Evolutionary conservation across 2,888 invertebrate genomes (phyloP).

Genomic region (Cistogaster globosa): DNA sequence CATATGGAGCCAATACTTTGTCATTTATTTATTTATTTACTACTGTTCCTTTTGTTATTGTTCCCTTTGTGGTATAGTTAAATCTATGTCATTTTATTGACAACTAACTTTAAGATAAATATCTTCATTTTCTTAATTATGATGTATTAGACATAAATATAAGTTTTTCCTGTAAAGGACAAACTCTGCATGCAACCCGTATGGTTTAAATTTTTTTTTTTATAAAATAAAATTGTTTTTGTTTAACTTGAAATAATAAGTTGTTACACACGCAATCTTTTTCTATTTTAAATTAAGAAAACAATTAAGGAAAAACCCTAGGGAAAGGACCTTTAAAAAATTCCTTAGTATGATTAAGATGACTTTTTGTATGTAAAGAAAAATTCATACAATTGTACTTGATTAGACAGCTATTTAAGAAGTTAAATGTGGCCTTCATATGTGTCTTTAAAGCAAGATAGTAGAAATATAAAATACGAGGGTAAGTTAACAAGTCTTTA

Average conservation of each 20-base stretch:
- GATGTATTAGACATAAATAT: not conserved
- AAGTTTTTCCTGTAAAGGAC: not conserved
- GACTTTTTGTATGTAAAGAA: not conserved
- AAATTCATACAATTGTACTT: not conserved
- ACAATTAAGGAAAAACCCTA: not conserved
- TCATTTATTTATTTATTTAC: too few relatives aligned
- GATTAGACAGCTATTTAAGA: slow-evolving; percentile 4
- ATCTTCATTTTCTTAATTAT: not conserved
- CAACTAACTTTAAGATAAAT: not conserved
- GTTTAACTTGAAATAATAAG: not conserved
- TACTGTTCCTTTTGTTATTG: too few relatives aligned
- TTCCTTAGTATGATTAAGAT: slow-evolving; percentile 38
- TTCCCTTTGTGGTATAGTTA: too few relatives aligned
- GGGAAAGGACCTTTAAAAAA: slow-evolving; percentile 4
- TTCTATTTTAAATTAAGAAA: slow-evolving; percentile 26
- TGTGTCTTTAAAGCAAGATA: slow-evolving; percentile 42
- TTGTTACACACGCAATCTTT: slow-evolving; percentile 20
- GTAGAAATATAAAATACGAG: not conserved
- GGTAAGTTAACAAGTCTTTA: too few relatives aligned
- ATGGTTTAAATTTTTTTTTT: not conserved
- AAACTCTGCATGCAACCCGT: not conserved
- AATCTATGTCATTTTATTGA: not conserved
- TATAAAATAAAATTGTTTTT: slow-evolving; percentile 2
- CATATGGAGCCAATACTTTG: too few relatives aligned
- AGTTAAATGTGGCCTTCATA: slow-evolving; percentile 53